Evolutionary conservation across 2,113 vertebrate genomes (phyloP).

Genomic region (Globicephala melas): DNA sequence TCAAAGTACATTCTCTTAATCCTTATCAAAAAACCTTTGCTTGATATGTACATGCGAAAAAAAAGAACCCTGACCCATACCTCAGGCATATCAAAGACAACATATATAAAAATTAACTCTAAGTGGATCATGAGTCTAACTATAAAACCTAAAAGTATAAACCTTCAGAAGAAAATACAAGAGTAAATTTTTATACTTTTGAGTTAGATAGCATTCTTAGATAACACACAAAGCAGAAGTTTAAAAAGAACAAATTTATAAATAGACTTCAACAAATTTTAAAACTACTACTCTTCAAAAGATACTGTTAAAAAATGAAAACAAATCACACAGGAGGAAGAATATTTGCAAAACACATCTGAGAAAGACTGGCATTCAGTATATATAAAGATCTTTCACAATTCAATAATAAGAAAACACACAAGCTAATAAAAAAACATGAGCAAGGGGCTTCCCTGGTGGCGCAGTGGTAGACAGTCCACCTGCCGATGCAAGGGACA

Average conservation of each 20-base stretch:
- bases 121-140: background rate
- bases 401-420: background rate
- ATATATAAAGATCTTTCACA: background rate
- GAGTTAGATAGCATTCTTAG: background rate
- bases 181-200: background rate
- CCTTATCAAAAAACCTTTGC: background rate
- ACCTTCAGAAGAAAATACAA: background rate
- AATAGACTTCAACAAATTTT: background rate
- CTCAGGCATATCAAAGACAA: background rate
- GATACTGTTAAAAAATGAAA: background rate
- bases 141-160: slow-evolving; percentile 24
- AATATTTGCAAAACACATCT: background rate
- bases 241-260: background rate
- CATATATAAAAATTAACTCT: background rate
- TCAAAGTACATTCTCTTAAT: background rate
- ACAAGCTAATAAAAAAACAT: background rate
- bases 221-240: background rate
- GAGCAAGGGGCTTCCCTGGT: background rate
- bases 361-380: background rate
- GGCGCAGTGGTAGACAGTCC: too few relatives aligned
- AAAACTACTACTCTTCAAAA: background rate
- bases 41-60: background rate
- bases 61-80: background rate
- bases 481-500: too few relatives aligned
- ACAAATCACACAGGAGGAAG: background rate